Conservation (phyloP, 2,797 vertebrate species). For the Acanthis flammea region DNA sequence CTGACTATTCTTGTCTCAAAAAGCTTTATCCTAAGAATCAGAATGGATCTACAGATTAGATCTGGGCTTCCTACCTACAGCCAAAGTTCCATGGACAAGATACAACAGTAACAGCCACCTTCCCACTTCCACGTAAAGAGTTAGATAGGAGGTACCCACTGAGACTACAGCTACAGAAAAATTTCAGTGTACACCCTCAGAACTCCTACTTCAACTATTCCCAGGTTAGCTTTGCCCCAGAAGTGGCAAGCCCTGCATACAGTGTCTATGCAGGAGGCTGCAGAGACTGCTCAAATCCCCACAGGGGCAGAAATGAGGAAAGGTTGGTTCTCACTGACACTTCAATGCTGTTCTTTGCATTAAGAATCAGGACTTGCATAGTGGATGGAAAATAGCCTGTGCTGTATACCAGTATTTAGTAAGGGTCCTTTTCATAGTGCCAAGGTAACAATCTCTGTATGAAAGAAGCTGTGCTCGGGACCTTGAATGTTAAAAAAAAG, state of each 20-base stretch:
- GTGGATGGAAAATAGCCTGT: not conserved
- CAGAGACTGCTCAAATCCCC: not conserved
- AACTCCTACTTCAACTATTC: not conserved
- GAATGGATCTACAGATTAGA: not conserved
- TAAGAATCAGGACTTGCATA: not conserved
- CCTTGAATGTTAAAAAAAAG: not conserved
- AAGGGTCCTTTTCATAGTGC: not conserved
- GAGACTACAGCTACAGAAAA: not conserved
- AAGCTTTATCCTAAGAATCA: not conserved
- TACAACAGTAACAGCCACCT: not conserved
- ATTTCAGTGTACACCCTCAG: not conserved
- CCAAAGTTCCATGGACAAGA: not conserved
- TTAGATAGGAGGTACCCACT: fast-evolving
- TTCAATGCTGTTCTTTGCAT: not conserved
- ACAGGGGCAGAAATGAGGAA: not conserved
- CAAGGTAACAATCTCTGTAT: not conserved
- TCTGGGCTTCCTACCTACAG: fast-evolving
- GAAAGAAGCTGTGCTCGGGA: not conserved
- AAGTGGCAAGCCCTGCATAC: not conserved
- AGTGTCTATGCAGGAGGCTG: not conserved
- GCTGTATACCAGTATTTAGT: not conserved
- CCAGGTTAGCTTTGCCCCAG: not conserved
- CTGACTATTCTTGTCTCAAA: not conserved
- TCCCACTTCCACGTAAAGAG: not conserved
- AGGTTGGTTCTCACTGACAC: not conserved